Base-by-base conservation (phyloP, 1,140 invertebrate genomes). In the Drosophila nasuta region DNA sequence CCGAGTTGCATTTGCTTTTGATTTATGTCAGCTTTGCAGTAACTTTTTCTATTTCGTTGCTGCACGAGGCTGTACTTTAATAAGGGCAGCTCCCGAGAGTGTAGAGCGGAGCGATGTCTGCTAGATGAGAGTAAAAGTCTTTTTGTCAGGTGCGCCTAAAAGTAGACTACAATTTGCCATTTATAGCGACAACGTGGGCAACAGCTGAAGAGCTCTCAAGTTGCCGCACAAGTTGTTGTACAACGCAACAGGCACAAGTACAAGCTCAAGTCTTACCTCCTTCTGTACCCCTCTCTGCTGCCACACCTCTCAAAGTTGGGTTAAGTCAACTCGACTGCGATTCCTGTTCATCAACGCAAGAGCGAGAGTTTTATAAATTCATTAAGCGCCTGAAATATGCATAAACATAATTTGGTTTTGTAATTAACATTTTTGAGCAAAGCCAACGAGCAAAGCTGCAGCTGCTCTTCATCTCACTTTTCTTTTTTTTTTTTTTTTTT, bases 301-400 rank as follows among this genome's bases (percentile, higher is more conserved):
- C 10, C 1, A 7, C 10, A 2, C 35, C 35, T 38, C 10, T 33
- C 6, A 33, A 33, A n/a, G n/a, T 11, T 30, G 5, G 28, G 17
- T 59, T 11, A 45, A 13, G 35, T 41, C 52, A 46, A 43, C 68
- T 20, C 35, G 59, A 41, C 60, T 41, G 60, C 13, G 68, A 48
- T 64, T 71, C 30, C 38, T 1, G n/a, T 28, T 68, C 45, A 15
- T 65, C 63, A 58, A 49, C 41, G 33, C 15, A 13, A 45, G 59
- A 17, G 17, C 7, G n/a, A 7, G 56, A 59, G 56, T 54, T 74
- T 65, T 69, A 43, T 74, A 74, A 69, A 69, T 74, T 74, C 65
- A 74, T 74, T 69, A 74, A 69, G 65, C 49, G 65, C 57, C 57
- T 69, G 49, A 69, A 69, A 69, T 74, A 74, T 74, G 71, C 71